Conservation (phyloP, 2,888 invertebrate genomes). For the Bembecia ichneumoniformis region DNA sequence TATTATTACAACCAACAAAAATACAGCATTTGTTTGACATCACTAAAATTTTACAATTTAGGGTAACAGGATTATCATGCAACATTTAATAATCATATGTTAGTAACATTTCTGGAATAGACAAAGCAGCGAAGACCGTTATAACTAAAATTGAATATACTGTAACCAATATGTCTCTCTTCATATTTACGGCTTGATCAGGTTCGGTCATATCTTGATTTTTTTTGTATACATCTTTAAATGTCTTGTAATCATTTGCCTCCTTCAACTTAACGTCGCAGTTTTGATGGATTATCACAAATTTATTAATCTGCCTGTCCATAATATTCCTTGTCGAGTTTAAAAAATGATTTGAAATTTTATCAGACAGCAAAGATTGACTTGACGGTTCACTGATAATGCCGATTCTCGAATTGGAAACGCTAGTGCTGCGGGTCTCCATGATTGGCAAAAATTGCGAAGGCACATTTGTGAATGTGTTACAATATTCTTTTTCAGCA, state of each 20-base stretch:
- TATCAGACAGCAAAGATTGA: constrained; percentile 26
- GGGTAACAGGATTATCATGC: too few species aligned
- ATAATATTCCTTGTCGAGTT: constrained; percentile 5
- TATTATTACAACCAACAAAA: too few species aligned
- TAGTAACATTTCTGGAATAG: constrained; percentile 39
- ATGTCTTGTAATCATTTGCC: neutral
- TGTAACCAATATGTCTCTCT: constrained; percentile 55
- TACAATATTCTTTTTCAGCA: constrained; percentile 19
- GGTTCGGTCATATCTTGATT: constrained; percentile 5
- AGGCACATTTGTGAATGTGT: constrained; percentile 33
- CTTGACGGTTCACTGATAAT: constrained; percentile 29
- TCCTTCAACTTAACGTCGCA: neutral
- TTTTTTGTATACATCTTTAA: neutral
- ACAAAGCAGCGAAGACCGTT: constrained; percentile 56
- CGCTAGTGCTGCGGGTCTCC: constrained; percentile 22
- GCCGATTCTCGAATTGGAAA: constrained; percentile 26
- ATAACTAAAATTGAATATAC: constrained; percentile 57
- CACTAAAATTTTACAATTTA: too few species aligned
- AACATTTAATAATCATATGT: neutral
- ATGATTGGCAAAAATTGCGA: constrained; percentile 25
- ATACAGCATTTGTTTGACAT: too few species aligned
- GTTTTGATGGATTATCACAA: constrained; percentile 4
- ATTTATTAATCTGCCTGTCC: constrained; percentile 4
- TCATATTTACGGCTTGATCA: constrained; percentile 43
- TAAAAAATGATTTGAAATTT: constrained; percentile 20